Evolutionary conservation across 2,113 vertebrate genomes (phyloP), one percentile per base, ranked within the genome.

Genomic region (Prunella himalayana): DNA sequence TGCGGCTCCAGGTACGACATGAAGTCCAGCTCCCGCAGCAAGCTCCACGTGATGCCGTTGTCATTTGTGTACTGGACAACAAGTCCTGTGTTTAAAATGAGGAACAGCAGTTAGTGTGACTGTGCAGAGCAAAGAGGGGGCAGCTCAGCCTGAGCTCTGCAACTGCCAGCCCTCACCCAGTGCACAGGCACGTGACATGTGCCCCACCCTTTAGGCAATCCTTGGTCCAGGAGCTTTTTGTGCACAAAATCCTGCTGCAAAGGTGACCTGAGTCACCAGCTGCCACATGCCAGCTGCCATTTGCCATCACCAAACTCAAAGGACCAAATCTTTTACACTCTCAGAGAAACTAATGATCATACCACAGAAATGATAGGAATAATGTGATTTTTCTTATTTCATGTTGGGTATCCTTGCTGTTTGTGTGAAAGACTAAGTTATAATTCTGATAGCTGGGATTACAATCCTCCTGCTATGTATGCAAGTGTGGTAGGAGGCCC

Each of bases 1-100:
- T 99, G 99, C 16, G 99, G 99, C 70, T 99, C 99, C 93, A 99
- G 97, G 96, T 99, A 99, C 0, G 99, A 99, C 97, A 98, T 98
- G 92, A 99, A 99, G 93, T 99, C 99, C 94, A 99, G 91, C 96
- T 99, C 99, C 35, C 99, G 97, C 37, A 99, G 97, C 91, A 99
- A 98, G 84, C 98, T 98, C 99, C 99, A 99, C 87, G 98, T 97
- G 73, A 99, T 98, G 6, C 99, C 99, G 4, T 99, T 99, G 95
- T 99, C 99, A 60, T 98, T 99, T 35, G 99, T 99, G 95, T 99
- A 99, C 64, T 99, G 99, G 85, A 99, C 98, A 50, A 99, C 96
- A 60, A 99, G 98, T 21, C 99, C 99, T 99, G 56, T 18, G 53
- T 81, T 86, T 51, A 71, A 92, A 95, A 93, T 65, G 20, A 69